phyloP scores from a whole-genome alignment of 2,888 invertebrate genomes.

The Sesamia inferens region DNA sequence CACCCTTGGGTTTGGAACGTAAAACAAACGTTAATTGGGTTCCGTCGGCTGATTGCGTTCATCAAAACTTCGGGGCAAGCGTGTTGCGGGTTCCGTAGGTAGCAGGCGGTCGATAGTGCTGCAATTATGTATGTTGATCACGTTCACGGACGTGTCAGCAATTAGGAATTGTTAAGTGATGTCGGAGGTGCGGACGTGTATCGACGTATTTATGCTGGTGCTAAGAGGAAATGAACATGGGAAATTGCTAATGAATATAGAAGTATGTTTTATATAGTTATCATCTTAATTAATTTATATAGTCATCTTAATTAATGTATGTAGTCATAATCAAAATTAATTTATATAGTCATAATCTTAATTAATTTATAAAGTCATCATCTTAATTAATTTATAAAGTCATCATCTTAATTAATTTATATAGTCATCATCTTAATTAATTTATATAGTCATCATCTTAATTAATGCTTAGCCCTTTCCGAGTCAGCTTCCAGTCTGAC shows the following conservation, averaged over 20 bases:
- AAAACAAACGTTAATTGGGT: slow-evolving; percentile 64
- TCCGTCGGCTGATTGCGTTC: slow-evolving; percentile 62
- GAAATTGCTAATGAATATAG: background rate
- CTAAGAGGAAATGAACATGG: slow-evolving; percentile 1
- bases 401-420: too few relatives aligned
- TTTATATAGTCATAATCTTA: too few relatives aligned
- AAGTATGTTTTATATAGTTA: too few relatives aligned
- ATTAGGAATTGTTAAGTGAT: slow-evolving; percentile 61
- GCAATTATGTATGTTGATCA: slow-evolving; percentile 63
- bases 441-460: too few relatives aligned
- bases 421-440: too few relatives aligned
- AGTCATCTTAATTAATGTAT: too few relatives aligned
- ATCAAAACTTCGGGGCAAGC: slow-evolving; percentile 61
- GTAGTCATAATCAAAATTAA: too few relatives aligned
- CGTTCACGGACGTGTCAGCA: slow-evolving; percentile 52
- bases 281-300: too few relatives aligned
- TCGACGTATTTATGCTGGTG: slow-evolving; percentile 8
- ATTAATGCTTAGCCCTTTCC: too few relatives aligned
- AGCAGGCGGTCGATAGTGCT: slow-evolving; percentile 51
- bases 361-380: too few relatives aligned
- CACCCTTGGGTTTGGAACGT: slow-evolving; percentile 47
- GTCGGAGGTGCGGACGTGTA: slow-evolving; percentile 48
- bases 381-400: too few relatives aligned
- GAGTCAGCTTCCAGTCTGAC: too few relatives aligned
- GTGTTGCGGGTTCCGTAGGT: slow-evolving; percentile 42